Conservation (phyloP, 2,797 vertebrate species). For the Schizopygopsis pylzovi region DNA sequence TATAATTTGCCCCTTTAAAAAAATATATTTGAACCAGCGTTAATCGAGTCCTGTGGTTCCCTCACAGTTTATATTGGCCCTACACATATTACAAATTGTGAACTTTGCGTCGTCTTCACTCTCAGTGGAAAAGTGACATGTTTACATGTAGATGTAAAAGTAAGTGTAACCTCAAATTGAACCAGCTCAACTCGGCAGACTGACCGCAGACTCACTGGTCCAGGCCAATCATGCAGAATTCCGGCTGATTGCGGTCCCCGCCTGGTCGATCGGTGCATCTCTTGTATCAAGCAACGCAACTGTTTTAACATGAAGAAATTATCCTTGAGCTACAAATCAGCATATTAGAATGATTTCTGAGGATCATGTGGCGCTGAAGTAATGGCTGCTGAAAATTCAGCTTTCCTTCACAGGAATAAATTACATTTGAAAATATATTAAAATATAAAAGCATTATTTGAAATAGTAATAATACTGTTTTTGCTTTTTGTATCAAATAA, state of each 20-base stretch:
- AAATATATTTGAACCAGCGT: too few species aligned
- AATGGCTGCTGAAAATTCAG: not conserved
- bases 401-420: not conserved
- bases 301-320: not conserved
- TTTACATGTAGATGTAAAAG: too few species aligned
- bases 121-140: too few species aligned
- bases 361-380: not conserved
- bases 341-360: not conserved
- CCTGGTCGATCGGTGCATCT: not conserved
- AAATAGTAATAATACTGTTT: not conserved
- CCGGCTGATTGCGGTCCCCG: too few species aligned
- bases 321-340: not conserved
- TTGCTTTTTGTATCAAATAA: not conserved
- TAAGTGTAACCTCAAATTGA: not conserved
- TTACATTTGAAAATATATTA: not conserved
- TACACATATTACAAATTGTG: too few species aligned
- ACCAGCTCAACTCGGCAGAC: not conserved
- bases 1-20: too few species aligned
- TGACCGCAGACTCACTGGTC: too few species aligned
- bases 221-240: too few species aligned
- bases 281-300: not conserved
- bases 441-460: not conserved
- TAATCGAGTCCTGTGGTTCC: too few species aligned
- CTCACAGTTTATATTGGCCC: too few species aligned
- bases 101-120: too few species aligned